These are phyloP conservation scores for Tetraneura akinire DNA, from an alignment of 1,140 invertebrate species.

Conservation along the genomic window DNA sequence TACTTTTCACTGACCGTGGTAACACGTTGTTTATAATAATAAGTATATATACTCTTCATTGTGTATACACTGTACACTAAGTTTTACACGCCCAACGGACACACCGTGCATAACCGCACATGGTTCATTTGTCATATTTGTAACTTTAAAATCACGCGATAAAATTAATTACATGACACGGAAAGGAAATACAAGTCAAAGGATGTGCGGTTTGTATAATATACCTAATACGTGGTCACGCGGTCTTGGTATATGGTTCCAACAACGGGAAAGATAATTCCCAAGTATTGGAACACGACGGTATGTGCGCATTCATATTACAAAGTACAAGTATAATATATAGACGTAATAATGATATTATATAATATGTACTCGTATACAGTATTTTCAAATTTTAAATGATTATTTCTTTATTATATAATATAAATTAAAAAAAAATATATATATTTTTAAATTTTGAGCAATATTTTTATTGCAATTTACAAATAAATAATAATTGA, in stretches of 20 bases:
- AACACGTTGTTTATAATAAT: constrained; percentile 10
- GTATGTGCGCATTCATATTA: too few species aligned
- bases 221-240: constrained; percentile 11
- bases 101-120: background rate
- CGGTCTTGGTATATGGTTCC: background rate
- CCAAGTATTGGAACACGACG: too few species aligned
- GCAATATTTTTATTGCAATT: too few species aligned
- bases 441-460: too few species aligned
- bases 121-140: background rate
- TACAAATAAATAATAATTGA: too few species aligned
- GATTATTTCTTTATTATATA: too few species aligned
- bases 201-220: constrained; percentile 20
- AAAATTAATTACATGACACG: background rate
- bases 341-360: too few species aligned
- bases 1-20: background rate
- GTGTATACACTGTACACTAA: background rate
- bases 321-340: too few species aligned
- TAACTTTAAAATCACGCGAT: constrained; percentile 27
- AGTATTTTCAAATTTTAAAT: too few species aligned
- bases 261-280: too few species aligned
- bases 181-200: constrained; percentile 16
- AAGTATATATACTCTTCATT: background rate
- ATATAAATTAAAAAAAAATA: too few species aligned
- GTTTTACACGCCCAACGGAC: constrained; percentile 22
- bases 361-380: too few species aligned